Conservation (phyloP, 2,888 invertebrate species). For the Xylota segnis region DNA sequence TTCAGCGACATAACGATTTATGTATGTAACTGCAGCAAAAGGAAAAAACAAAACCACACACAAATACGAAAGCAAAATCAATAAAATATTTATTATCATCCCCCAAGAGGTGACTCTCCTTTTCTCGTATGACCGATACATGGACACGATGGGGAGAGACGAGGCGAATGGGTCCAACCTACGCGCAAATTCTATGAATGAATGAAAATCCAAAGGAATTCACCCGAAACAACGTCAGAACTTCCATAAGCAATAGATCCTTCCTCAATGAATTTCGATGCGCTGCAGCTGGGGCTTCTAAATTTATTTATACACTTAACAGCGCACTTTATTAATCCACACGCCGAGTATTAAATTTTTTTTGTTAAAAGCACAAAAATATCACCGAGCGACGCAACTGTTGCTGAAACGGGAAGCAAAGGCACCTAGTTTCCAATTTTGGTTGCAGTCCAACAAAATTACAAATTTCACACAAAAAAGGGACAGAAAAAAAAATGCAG, state of each 20-base stretch:
- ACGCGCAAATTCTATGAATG: constrained; percentile 76
- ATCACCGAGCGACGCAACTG: constrained; percentile 61
- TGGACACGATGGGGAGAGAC: constrained; percentile 8
- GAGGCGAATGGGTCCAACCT: constrained; percentile 45
- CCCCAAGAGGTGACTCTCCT: constrained; percentile 54
- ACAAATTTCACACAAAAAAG: constrained; percentile 19
- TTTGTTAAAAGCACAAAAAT: constrained; percentile 34
- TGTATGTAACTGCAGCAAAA: constrained; percentile 25
- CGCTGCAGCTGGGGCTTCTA: constrained; percentile 38
- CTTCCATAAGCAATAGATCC: constrained; percentile 20
- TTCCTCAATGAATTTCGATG: constrained; percentile 65
- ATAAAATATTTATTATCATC: constrained; percentile 72
- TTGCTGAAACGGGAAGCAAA: constrained; percentile 65
- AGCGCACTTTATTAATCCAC: constrained; percentile 40
- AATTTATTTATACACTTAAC: constrained; percentile 47
- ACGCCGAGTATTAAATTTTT: not conserved
- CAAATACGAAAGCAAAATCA: constrained; percentile 66
- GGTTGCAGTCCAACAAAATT: constrained; percentile 68
- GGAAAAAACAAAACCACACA: constrained; percentile 24
- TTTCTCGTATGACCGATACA: constrained; percentile 29
- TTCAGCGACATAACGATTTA: constrained; percentile 2
- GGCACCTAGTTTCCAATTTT: constrained; percentile 56
- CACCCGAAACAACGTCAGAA: constrained; percentile 40
- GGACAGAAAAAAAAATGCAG: constrained; percentile 43
- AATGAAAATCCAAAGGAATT: constrained; percentile 63